Evolutionary conservation across 2,888 invertebrate species (phyloP).

Genomic region (Nephrotoma appendiculata): DNA sequence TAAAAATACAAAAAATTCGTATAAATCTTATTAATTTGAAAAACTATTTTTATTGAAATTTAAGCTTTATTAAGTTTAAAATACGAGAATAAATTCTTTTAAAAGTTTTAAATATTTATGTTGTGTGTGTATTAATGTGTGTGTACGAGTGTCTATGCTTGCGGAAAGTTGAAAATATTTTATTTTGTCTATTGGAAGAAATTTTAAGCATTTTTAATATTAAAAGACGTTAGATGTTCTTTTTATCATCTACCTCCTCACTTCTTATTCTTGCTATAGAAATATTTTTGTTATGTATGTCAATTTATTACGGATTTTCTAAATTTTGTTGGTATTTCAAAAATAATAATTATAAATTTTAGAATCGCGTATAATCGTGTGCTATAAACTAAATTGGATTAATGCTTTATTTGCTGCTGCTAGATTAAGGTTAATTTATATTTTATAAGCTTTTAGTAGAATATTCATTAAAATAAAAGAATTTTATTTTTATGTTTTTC

Average conservation of each 20-base stretch:
- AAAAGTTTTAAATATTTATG: neutral
- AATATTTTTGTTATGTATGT: neutral
- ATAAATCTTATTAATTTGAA: neutral
- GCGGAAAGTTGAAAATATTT: neutral
- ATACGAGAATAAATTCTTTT: neutral
- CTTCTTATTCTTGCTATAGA: no score
- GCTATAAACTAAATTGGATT: no score
- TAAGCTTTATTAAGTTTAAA: neutral
- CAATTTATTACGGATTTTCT: no score
- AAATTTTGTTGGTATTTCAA: no score
- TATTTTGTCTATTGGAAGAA: neutral
- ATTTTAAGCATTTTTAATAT: neutral
- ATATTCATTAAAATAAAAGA: no score
- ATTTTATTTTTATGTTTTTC: no score
- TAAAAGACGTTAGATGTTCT: neutral
- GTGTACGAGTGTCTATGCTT: neutral
- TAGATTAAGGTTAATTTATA: no score
- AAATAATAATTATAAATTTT: no score
- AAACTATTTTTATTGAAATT: neutral
- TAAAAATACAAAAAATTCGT: neutral
- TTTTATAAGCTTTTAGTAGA: no score
- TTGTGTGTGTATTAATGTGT: neutral
- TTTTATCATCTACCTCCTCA: neutral
- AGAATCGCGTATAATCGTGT: no score
- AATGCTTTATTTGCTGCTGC: no score